Evolutionary conservation across 2,888 invertebrate species (phyloP), one percentile per base, ranked within the genome.

Genomic region (Diogma glabrata): DNA sequence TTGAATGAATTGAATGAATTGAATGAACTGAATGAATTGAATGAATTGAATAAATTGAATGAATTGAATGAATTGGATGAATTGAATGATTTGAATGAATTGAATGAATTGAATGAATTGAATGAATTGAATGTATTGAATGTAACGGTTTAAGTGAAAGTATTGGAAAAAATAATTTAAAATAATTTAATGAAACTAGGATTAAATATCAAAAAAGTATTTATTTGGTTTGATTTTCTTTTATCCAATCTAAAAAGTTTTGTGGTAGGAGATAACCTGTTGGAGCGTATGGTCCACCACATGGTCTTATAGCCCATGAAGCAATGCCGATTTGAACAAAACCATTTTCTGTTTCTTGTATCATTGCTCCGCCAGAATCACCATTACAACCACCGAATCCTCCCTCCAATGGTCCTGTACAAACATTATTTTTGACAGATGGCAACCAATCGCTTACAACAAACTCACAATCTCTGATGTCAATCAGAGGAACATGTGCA

Each of bases 291-390:
- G 8, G 22, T 5, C 10, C 43, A 22, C 43, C 43, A 22, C 43
- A 43, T 23, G 43, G 43, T 4, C 43, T 20, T 8, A 43, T 17
- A 22, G 43, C 43, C 43, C 43, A 43, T n/a, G 43, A 43, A 14
- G 43, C 43, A n/a, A 43, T 43, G 7, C 43, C 43, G 3, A 23
- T 43, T 43, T 43, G 43, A n/a, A 14, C 20, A 3, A 43, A 23
- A 7, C n/a, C 14, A 5, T 12, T n/a, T 3, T 14, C 43, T 14
- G 8, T 22, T 23, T 23, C 20, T 43, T 43, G 43, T 22, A 22
- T 23, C 43, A 43, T 43, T 43, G 43, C 43, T n/a, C 43, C 43
- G 23, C 43, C 43, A n/a, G 43, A 43, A 43, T 43, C 43, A 12
- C 43, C 43, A n/a, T 43, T 14, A 14, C 43, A 43, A n/a, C 43